Evolutionary conservation across 2,797 vertebrate species (phyloP), one percentile per base, ranked within the genome.

Genomic region (Coluber constrictor): DNA sequence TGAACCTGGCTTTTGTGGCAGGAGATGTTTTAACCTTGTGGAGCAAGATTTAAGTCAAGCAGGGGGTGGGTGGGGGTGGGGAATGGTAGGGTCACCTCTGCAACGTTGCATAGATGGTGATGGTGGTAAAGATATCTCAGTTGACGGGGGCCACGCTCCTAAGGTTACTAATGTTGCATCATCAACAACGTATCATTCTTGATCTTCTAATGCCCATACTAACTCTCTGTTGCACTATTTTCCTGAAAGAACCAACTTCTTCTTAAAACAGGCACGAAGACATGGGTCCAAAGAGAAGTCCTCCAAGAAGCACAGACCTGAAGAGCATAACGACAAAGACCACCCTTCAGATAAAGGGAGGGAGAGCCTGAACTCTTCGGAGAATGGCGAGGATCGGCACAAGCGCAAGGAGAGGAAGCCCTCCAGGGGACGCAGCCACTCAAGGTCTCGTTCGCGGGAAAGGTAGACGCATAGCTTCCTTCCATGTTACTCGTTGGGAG

Each of bases 201-300:
- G 97, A 96, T 97, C 97, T 97, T 95, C 97, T 98, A 96, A 98
- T 97, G 97, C 97, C 98, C 98, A 99, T 99, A 99, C 99, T 99
- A 99, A 99, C 99, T 99, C 98, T 99, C 99, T 99, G 99, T 99
- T 99, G 99, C 99, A 99, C 99, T 99, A 99, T 99, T 99, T 99
- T 99, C 99, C 99, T 99, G 99, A 99, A 99, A 99, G 99, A 99
- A 99, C 99, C 98, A 98, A 99, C 99, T 99, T 99, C 99, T 99
- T 99, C 99, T 99, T 99, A 99, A 99, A 99, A 99, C 99, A 99
- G 99, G 99, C 98, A 98, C 99, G 99, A 98, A 99, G 98, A 98
- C 98, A 98, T 94, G 99, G 99, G 96, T 98, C 98, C 92, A 99
- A 99, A 98, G 98, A 98, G 96, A 99, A 99, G 97, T 97, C 98